Base-by-base conservation (phyloP, 2,888 invertebrate species). In the Aspidapion aeneum region DNA sequence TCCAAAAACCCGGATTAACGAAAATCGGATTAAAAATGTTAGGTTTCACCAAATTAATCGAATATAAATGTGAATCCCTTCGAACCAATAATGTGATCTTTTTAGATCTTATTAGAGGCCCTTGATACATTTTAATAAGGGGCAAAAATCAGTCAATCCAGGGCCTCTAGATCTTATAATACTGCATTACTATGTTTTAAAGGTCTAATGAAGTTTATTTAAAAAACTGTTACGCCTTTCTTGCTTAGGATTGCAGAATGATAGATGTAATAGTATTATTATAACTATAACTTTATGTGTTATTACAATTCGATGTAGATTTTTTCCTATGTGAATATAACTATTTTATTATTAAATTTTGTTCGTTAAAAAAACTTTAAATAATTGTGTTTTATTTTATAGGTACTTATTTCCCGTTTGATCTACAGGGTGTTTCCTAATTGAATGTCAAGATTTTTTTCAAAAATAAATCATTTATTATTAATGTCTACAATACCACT, bases 341-440 rank as follows among this genome's bases (percentile, higher is more conserved):
- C 76, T 78, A 79, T 79, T 79, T 79, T 78, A 78, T 78, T 78
- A 79, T 79, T 78, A 79, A 79, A 78, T 72, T 73, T 76, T 78
- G 75, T 77, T 79, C 76, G 78, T 78, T 78, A 73, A 73, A 76
- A 76, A 76, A 74, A 72, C n/a, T 54, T 66, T 66, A 35, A 7
- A 18, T 65, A 60, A 18, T 18, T 55, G 59, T 61, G 68, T 69
- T 71, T 72, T 67, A 71, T 72, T 72, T 68, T 54, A 20, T 18
- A 21, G 12, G n/a, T n/a, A n/a, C n/a, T n/a, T n/a, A n/a, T n/a
- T n/a, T n/a, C n/a, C n/a, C n/a, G n/a, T n/a, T n/a, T n/a, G n/a
- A n/a, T n/a, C n/a, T n/a, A n/a, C n/a, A n/a, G n/a, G n/a, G n/a
- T n/a, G n/a, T n/a, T n/a, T n/a, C n/a, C n/a, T n/a, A n/a, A n/a